Percentiles rank a stretch among this genome's conserved stretches.
phyloP scores from a whole-genome alignment of 1,140 invertebrate species.

The Aradophagus sp. region DNA sequence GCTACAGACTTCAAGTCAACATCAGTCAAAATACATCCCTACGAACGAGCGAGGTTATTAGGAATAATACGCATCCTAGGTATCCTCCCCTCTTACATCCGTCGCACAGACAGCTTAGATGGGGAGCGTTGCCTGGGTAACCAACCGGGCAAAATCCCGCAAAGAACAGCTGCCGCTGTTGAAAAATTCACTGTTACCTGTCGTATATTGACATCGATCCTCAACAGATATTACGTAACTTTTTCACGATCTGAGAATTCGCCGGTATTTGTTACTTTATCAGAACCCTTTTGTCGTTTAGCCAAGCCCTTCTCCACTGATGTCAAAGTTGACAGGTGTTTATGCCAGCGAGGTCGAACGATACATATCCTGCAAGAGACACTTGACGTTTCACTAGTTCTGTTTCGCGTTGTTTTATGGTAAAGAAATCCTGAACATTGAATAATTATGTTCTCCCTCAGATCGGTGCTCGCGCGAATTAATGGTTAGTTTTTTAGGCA shows the following conservation, averaged over 20 bases:
- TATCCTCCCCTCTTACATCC: constrained; percentile 57
- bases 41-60: constrained; percentile 73
- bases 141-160: constrained; percentile 74
- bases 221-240: constrained; percentile 59
- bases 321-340: constrained; percentile 46
- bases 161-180: constrained; percentile 67
- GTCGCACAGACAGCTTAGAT: constrained; percentile 60
- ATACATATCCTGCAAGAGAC: constrained; percentile 17
- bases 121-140: constrained; percentile 72
- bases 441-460: too few species aligned
- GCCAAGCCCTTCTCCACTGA: constrained; percentile 44
- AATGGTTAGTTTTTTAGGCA: too few species aligned
- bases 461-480: too few species aligned
- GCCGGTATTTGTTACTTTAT: constrained; percentile 34
- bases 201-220: constrained; percentile 68
- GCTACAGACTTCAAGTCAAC: constrained; percentile 72
- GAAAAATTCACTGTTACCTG: constrained; percentile 58
- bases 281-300: constrained; percentile 50
- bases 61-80: constrained; percentile 76
- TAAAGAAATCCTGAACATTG: too few species aligned
- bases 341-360: constrained; percentile 21
- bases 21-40: constrained; percentile 75
- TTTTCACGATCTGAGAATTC: constrained; percentile 37
- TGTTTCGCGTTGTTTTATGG: too few species aligned
- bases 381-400: constrained; percentile 14